Evolutionary conservation across 2,113 vertebrate species (phyloP), one percentile per base, ranked within the genome.

Genomic region (Percopsis transmontana): DNA sequence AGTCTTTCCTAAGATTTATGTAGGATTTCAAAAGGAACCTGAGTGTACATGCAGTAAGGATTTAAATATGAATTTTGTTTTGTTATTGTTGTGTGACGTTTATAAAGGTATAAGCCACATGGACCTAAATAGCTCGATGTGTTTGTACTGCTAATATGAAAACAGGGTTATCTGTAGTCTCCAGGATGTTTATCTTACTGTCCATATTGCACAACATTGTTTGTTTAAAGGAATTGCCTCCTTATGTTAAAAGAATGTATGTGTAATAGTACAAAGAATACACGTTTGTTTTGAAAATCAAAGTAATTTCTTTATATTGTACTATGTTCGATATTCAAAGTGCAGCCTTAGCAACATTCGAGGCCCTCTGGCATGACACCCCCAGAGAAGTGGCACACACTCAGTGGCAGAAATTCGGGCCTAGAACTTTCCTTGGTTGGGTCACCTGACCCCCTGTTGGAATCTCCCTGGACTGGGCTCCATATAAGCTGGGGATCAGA

Each of bases 391-490:
- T 75, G 52, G 64, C 41, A 15, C 68, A 19, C 18, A n/a, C 21
- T 66, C 20, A 70, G 52, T 20, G 21, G 71, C 50, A 81, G 64
- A 68, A 19, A 80, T 53, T n/a, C n/a, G 54, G 74, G 75, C 47
- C 90, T 82, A 79, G 91, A 92, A 91, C 82, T 77, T 92, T 93
- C 90, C 85, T 66, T 64, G 51, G 62, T 57, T n/a, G 74, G 68
- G 85, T 91, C 91, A 88, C 78, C 83, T 92, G 91, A 93, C 83
- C 76, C 78, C 63, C 70, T 16, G 50, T 53, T 81, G 82, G 82
- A 80, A 76, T 85, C 68, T 79, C 56, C 76, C 75, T 62, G 41
- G 58, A 19, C 68, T 8, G 69, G 10, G 68, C 60, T 70, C 70
- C 88, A 90, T 92, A 90, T 82, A 87, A 80, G 33, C 79, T 44